phyloP scores from a whole-genome alignment of 2,888 invertebrate genomes.

The Capitulum mitella region DNA sequence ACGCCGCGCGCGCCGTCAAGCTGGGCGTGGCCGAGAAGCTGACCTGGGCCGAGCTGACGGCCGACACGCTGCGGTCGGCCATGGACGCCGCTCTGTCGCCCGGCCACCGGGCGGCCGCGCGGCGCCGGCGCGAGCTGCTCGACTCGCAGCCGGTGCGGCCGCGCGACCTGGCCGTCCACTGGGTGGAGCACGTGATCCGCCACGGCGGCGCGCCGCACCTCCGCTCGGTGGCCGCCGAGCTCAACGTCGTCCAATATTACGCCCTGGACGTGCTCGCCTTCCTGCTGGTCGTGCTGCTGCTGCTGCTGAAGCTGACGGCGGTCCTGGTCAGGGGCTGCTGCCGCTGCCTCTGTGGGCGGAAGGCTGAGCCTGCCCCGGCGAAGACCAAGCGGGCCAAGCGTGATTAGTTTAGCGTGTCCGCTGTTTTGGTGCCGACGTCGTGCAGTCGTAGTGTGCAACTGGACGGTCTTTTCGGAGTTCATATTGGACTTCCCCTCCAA shows the following conservation, averaged over 20 bases:
- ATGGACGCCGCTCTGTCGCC: background rate
- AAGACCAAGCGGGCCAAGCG: background rate
- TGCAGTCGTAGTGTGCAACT: background rate
- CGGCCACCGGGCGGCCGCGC: background rate
- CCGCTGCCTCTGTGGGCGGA: background rate
- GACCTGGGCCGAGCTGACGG: background rate
- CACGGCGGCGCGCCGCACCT: conserved; percentile 72
- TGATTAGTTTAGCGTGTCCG: too few relatives aligned
- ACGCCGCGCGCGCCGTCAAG: background rate
- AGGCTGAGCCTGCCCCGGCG: background rate
- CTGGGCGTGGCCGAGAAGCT: background rate
- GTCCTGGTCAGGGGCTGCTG: background rate
- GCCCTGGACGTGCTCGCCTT: conserved; percentile 52
- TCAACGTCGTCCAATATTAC: conserved; percentile 61
- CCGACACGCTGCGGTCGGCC: background rate
- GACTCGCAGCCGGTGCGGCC: conserved; percentile 60
- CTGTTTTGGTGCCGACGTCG: too few relatives aligned
- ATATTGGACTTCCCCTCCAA: background rate
- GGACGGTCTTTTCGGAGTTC: background rate
- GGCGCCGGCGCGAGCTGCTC: background rate
- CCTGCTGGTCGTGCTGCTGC: background rate
- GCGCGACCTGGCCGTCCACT: conserved; percentile 67
- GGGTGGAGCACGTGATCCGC: conserved; percentile 77
- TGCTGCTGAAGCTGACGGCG: background rate
- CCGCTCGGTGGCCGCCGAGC: conserved; percentile 63